A percentile compares a stretch with the other conserved stretches of the same genome.
These are phyloP conservation scores for Epsilonema sp. DNA, from an alignment of 2,888 invertebrate species.

Conservation along the genomic window DNA sequence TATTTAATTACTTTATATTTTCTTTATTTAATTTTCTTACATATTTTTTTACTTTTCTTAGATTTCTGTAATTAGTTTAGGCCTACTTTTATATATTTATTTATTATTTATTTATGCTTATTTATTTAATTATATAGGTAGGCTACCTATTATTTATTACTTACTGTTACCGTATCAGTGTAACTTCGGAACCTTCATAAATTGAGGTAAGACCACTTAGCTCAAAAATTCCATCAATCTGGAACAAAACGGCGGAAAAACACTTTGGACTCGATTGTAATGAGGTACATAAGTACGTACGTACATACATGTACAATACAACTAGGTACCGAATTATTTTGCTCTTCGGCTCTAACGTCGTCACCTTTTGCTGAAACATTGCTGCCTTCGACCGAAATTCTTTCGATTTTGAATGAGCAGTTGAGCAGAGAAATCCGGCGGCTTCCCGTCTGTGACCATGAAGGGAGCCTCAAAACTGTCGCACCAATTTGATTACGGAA, in stretches of 20 bases:
- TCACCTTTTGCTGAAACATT: not conserved
- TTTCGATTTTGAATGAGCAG: not conserved
- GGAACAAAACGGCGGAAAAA: too few species aligned
- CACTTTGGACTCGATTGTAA: not conserved
- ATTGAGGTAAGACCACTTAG: not conserved
- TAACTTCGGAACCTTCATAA: conserved; percentile 1
- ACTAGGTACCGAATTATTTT: not conserved
- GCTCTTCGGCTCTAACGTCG: not conserved
- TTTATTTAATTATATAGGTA: too few species aligned
- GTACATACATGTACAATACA: not conserved
- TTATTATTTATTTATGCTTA: not conserved
- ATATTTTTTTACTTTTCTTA: too few species aligned
- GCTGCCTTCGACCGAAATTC: not conserved
- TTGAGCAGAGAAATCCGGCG: not conserved
- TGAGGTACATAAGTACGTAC: not conserved
- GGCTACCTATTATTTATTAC: too few species aligned
- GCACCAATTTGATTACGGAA: conserved; percentile 1
- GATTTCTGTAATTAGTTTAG: too few species aligned
- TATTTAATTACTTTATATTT: too few species aligned
- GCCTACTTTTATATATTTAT: not conserved
- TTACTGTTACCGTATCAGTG: not conserved
- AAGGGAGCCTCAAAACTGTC: not conserved
- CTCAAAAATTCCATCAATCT: conserved; percentile 2
- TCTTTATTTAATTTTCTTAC: too few species aligned
- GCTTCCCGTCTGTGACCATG: not conserved